phyloP scores from a whole-genome alignment of 2,113 vertebrate genomes.

The Apaloderma vittatum region DNA sequence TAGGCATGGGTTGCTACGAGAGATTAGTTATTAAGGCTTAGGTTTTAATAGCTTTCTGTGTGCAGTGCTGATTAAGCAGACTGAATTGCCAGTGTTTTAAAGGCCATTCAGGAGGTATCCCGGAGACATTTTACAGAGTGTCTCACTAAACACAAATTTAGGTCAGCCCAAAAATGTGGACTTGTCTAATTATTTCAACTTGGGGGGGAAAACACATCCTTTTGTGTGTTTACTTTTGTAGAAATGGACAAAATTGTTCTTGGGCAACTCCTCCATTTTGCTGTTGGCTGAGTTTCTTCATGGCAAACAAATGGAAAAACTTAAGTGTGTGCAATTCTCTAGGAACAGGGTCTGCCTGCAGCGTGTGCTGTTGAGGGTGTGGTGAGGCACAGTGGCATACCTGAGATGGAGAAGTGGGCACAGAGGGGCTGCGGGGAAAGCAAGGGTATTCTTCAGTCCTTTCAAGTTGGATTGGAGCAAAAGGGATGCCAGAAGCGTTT shows the following conservation, averaged over 20 bases:
- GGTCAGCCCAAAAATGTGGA: background rate
- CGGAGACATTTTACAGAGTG: background rate
- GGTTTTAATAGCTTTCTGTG: background rate
- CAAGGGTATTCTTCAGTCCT: background rate
- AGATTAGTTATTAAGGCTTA: background rate
- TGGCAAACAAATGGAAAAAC: background rate
- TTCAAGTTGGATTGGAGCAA: background rate
- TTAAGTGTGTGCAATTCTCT: background rate
- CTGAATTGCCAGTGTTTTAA: background rate
- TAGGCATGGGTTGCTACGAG: background rate
- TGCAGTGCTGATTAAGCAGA: background rate
- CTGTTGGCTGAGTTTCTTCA: background rate
- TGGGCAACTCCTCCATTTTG: background rate
- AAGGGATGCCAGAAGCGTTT: background rate
- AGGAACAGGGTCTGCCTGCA: background rate
- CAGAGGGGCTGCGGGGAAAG: background rate
- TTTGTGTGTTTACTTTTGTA: background rate
- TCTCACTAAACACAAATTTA: background rate
- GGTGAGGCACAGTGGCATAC: background rate
- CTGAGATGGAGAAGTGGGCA: background rate
- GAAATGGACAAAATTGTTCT: background rate
- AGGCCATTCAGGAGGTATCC: background rate
- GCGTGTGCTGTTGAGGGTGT: fast-evolving
- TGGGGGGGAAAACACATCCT: fast-evolving
- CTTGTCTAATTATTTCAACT: background rate